Evolutionary conservation across 2,113 vertebrate genomes (phyloP).

Genomic region (Aleadryas rufinucha): DNA sequence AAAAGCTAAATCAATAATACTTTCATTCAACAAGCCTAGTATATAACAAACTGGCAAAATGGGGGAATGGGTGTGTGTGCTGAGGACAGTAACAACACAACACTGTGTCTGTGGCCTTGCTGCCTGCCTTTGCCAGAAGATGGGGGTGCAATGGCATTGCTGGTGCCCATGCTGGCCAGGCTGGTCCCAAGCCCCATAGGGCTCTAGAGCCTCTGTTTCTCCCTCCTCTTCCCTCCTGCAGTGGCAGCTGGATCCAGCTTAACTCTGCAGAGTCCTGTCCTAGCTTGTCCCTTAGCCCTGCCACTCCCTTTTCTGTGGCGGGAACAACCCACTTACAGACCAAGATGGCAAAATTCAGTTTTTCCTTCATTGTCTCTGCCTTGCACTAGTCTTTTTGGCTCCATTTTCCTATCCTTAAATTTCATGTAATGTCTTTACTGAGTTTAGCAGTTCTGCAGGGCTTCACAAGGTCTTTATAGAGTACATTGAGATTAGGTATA

Average conservation of each 20-base stretch:
- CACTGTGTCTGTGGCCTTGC: accelerated
- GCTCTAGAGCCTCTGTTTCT: not conserved
- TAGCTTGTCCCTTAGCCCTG: not conserved
- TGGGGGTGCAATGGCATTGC: accelerated
- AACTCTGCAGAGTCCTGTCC: not conserved
- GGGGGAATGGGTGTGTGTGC: too few relatives aligned
- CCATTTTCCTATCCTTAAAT: not conserved
- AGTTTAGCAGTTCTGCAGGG: not conserved
- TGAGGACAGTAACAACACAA: accelerated
- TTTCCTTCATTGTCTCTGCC: not conserved
- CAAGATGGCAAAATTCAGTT: not conserved
- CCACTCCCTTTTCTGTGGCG: not conserved
- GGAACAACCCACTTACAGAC: not conserved
- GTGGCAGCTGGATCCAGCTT: not conserved
- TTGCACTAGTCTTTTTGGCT: not conserved
- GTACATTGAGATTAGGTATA: not conserved
- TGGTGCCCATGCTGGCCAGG: not conserved
- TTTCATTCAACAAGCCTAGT: not conserved
- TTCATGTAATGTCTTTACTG: not conserved
- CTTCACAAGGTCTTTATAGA: not conserved
- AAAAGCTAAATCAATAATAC: not conserved
- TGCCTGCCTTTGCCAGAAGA: not conserved
- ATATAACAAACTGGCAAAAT: not conserved
- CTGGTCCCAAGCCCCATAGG: accelerated
- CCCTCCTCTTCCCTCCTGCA: not conserved